Evolutionary conservation across 2,113 vertebrate species (phyloP).

Genomic region (Cyrtonyx montezumae): DNA sequence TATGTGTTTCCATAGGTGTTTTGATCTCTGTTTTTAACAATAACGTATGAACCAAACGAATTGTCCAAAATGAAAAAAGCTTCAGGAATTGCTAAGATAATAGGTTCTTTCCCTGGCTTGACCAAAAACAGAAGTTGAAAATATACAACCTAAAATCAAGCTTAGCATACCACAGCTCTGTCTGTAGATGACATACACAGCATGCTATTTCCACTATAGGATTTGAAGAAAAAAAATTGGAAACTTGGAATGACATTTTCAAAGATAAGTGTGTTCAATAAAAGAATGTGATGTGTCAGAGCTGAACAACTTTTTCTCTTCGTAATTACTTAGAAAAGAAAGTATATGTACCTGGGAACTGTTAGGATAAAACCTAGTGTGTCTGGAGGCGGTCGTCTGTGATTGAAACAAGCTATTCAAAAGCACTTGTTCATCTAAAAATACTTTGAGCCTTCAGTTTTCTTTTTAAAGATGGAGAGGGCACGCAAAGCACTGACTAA

Average conservation of each 20-base stretch:
- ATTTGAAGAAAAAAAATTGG: neutral
- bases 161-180: neutral
- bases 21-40: neutral
- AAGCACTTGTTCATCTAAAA: neutral
- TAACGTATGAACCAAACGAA: neutral
- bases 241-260: neutral
- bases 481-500: accelerated
- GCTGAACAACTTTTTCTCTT: neutral
- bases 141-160: neutral
- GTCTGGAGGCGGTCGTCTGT: neutral
- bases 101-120: neutral
- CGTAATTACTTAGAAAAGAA: neutral
- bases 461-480: neutral
- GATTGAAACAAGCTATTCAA: neutral
- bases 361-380: neutral
- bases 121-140: neutral
- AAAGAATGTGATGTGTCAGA: neutral
- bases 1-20: neutral
- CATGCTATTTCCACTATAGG: neutral
- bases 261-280: neutral
- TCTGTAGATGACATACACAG: neutral
- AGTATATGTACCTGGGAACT: neutral
- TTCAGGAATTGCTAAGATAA: neutral
- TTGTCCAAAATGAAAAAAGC: neutral
- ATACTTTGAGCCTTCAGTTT: neutral